Conservation (phyloP, 2,113 vertebrate genomes). For the Notothenia coriiceps region DNA sequence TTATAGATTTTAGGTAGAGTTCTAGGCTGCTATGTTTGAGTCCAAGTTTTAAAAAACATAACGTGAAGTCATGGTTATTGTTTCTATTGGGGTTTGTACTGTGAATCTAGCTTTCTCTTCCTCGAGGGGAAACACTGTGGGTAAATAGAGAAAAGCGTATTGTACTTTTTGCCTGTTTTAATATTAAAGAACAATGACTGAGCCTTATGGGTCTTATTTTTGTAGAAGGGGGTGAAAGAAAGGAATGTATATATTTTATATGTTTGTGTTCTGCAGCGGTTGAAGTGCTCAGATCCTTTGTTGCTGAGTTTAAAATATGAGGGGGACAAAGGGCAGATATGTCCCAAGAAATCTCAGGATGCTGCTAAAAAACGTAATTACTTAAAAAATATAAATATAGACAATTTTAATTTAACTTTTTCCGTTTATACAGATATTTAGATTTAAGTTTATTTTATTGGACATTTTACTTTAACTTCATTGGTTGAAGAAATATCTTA, state of each 20-base stretch:
- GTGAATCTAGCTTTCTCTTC: conserved; percentile 5
- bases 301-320: no score
- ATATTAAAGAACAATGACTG: conserved; percentile 56
- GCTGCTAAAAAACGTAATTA: no score
- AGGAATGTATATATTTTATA: neutral
- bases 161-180: conserved; percentile 63
- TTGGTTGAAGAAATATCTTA: no score
- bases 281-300: no score
- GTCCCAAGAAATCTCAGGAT: no score
- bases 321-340: neutral
- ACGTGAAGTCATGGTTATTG: conserved; percentile 18
- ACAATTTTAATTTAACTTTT: no score
- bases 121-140: neutral
- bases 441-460: no score
- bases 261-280: no score
- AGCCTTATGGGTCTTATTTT: neutral
- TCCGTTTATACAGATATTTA: no score
- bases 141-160: conserved; percentile 4
- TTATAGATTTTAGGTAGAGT: neutral
- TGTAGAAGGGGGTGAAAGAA: neutral
- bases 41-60: neutral
- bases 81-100: conserved; percentile 37
- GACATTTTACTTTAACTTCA: no score
- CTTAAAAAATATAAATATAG: no score
- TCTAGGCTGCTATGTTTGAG: neutral